Conservation (phyloP, 2,888 invertebrate genomes). For the Acleris emargana region DNA sequence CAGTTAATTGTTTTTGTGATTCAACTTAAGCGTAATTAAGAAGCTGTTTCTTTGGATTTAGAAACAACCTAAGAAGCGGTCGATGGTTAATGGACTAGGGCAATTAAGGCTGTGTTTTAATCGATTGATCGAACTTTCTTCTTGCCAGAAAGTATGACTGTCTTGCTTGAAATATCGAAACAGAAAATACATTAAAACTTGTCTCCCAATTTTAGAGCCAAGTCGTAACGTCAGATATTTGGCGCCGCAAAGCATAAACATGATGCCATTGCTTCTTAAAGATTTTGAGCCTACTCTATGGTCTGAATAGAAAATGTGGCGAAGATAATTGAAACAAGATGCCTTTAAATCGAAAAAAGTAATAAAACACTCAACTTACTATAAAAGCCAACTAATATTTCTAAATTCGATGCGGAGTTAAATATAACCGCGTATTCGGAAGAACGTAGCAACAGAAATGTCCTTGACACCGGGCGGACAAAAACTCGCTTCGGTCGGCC, state of each 20-base stretch:
- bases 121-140: constrained; percentile 12
- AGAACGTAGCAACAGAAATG: constrained; percentile 67
- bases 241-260: constrained; percentile 24
- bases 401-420: constrained; percentile 24
- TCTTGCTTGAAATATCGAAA: neutral
- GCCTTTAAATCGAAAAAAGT: neutral
- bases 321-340: neutral
- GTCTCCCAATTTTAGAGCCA: constrained; percentile 13
- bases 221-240: constrained; percentile 22
- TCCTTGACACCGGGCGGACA: constrained; percentile 81
- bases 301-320: neutral
- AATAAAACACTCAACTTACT: neutral
- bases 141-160: neutral
- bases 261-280: constrained; percentile 24
- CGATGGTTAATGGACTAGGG: constrained; percentile 5
- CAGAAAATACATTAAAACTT: constrained; percentile 3
- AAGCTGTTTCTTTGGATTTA: constrained; percentile 18
- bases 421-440: constrained; percentile 42
- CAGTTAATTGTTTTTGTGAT: constrained; percentile 22
- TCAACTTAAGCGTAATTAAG: constrained; percentile 34
- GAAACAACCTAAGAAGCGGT: constrained; percentile 5
- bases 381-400: constrained; percentile 18
- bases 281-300: constrained; percentile 6
- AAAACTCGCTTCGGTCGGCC: constrained; percentile 66
- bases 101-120: constrained; percentile 10